Conservation (phyloP, 1,140 invertebrate species). For the Psix sp. region DNA sequence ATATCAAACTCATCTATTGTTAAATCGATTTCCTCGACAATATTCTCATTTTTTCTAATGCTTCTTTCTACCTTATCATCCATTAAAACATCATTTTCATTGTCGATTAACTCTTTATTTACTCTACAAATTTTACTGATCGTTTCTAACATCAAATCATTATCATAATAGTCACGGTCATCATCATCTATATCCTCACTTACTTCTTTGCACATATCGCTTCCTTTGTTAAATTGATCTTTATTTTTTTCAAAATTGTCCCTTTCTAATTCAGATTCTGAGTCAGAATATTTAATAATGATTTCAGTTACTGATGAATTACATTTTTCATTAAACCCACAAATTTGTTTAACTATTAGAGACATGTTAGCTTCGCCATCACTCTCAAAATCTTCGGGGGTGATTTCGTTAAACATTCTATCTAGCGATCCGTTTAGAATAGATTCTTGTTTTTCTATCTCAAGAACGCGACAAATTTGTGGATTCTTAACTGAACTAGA, state of each 20-base stretch:
- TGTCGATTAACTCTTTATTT: slow-evolving; percentile 77
- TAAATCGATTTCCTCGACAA: slow-evolving; percentile 19
- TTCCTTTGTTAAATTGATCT: too few species aligned
- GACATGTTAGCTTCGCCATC: slow-evolving; percentile 77
- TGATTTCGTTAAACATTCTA: slow-evolving; percentile 67
- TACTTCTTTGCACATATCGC: too few species aligned
- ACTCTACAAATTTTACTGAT: slow-evolving; percentile 39
- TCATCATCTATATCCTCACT: too few species aligned
- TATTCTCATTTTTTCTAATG: background rate
- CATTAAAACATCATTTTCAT: slow-evolving; percentile 79
- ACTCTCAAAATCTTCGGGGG: slow-evolving; percentile 76
- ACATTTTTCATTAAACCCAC: too few species aligned
- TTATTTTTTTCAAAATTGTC: too few species aligned
- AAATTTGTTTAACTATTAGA: slow-evolving; percentile 79
- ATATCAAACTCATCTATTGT: slow-evolving; percentile 65
- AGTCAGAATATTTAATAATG: background rate
- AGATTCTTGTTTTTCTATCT: slow-evolving; percentile 59
- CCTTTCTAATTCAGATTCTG: too few species aligned
- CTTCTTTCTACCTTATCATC: slow-evolving; percentile 76
- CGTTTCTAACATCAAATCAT: background rate
- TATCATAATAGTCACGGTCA: background rate
- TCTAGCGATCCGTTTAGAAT: slow-evolving; percentile 65
- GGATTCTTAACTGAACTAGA: slow-evolving; percentile 56
- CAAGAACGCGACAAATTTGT: slow-evolving; percentile 60
- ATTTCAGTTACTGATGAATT: too few species aligned